phyloP scores from a whole-genome alignment of 2,888 invertebrate genomes.

The Synanthedon andrenaeformis region DNA sequence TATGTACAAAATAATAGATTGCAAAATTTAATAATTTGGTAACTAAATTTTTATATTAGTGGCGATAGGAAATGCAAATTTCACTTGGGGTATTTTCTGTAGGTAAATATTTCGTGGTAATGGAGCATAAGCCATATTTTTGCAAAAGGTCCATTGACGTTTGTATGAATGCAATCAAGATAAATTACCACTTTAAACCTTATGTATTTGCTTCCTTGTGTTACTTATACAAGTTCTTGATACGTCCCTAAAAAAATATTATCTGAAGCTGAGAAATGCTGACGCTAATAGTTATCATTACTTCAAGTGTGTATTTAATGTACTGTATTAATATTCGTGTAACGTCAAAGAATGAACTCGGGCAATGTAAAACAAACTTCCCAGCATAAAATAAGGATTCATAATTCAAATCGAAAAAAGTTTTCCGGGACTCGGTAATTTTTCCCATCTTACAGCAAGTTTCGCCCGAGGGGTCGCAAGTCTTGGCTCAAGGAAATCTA shows the following conservation, averaged over 20 bases:
- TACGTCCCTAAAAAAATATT: too few relatives aligned
- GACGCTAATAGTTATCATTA: not conserved
- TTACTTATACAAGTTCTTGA: too few relatives aligned
- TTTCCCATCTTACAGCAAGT: constrained; percentile 67
- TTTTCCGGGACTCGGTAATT: constrained; percentile 60
- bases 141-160: not conserved
- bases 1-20: not conserved
- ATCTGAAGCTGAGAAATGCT: too few relatives aligned
- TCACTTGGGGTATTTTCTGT: too few relatives aligned
- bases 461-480: constrained; percentile 56
- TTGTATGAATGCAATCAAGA: too few relatives aligned
- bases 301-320: constrained; percentile 22
- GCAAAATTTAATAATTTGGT: too few relatives aligned
- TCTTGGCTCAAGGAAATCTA: constrained; percentile 58
- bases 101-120: too few relatives aligned
- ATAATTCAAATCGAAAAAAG: constrained; percentile 71
- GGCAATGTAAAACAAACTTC: constrained; percentile 59
- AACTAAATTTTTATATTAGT: too few relatives aligned
- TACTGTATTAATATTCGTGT: constrained; percentile 43
- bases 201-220: too few relatives aligned
- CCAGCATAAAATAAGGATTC: constrained; percentile 67
- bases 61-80: too few relatives aligned
- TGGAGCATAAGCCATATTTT: not conserved
- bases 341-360: constrained; percentile 42
- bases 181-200: too few relatives aligned